These are phyloP conservation scores for Mystacornis crossleyi DNA, from an alignment of 2,113 vertebrate species.

Conservation along the genomic window DNA sequence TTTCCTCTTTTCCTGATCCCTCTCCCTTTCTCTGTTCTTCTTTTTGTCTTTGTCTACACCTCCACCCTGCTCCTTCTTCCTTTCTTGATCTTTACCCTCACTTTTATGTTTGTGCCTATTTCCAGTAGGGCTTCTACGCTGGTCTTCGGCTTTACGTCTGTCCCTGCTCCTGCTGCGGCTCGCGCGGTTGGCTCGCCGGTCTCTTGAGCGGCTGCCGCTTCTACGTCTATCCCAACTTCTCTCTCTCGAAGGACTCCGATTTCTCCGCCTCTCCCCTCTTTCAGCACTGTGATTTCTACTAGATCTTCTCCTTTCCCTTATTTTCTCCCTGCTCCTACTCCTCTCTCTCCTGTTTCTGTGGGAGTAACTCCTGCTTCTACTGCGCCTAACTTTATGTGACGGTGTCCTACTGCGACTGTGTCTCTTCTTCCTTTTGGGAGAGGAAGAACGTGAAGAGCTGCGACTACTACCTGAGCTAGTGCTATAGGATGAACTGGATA, in stretches of 20 bases:
- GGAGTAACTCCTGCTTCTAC: conserved; percentile 83
- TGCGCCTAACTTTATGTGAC: conserved; percentile 80
- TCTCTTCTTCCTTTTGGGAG: conserved; percentile 87
- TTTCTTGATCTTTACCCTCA: conserved; percentile 83
- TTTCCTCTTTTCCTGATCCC: conserved; percentile 85
- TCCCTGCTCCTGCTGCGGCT: conserved; percentile 92
- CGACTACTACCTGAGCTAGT: conserved; percentile 89
- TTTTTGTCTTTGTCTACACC: conserved; percentile 85
- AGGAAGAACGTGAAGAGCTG: conserved; percentile 88
- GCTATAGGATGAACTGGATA: conserved; percentile 89
- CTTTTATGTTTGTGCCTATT: conserved; percentile 82
- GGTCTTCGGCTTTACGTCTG: conserved; percentile 85
- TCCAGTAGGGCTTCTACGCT: conserved; percentile 78
- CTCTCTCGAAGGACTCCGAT: conserved; percentile 82
- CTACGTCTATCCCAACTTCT: conserved; percentile 82
- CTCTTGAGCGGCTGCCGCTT: conserved; percentile 85
- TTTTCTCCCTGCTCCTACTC: conserved; percentile 78
- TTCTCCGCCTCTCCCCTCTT: conserved; percentile 78
- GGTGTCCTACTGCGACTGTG: conserved; percentile 82
- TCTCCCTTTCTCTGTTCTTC: conserved; percentile 83
- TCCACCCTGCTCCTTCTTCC: conserved; percentile 86
- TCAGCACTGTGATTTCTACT: conserved; percentile 84
- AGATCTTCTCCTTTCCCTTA: conserved; percentile 81
- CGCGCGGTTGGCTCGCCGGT: conserved; percentile 83
- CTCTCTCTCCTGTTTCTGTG: conserved; percentile 80